Percentiles rank a stretch among this genome's conserved stretches.
These are phyloP conservation scores for Smittia aterrima DNA, from an alignment of 2,888 invertebrate species.

Conservation along the genomic window DNA sequence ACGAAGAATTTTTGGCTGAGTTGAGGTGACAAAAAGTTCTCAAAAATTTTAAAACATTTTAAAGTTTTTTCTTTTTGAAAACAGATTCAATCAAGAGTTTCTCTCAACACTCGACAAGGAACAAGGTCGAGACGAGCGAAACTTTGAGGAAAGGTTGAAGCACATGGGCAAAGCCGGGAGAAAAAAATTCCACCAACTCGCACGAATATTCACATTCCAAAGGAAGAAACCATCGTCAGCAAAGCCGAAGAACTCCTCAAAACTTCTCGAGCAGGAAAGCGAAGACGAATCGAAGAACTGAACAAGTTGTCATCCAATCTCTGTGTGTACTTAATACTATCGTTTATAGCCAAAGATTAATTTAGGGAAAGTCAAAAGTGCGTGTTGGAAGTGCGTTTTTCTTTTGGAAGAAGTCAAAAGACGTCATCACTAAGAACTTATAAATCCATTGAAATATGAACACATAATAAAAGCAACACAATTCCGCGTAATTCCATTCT, in stretches of 20 bases:
- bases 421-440: too few relatives aligned
- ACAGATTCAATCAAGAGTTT: slow-evolving; percentile 60
- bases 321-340: too few relatives aligned
- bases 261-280: not conserved
- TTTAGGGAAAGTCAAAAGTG: too few relatives aligned
- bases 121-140: slow-evolving; percentile 45
- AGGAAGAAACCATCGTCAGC: not conserved
- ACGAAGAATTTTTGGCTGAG: slow-evolving; percentile 66
- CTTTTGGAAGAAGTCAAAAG: too few relatives aligned
- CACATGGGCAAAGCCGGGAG: slow-evolving; percentile 23
- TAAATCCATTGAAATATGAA: too few relatives aligned
- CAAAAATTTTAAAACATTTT: too few relatives aligned
- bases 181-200: slow-evolving; percentile 26
- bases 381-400: too few relatives aligned
- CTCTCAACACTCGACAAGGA: slow-evolving; percentile 61
- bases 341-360: too few relatives aligned
- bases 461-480: too few relatives aligned
- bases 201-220: slow-evolving; percentile 1
- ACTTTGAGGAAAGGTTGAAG: slow-evolving; percentile 23
- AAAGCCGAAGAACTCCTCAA: not conserved
- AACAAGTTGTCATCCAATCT: too few relatives aligned
- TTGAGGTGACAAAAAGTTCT: slow-evolving; percentile 46
- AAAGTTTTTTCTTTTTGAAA: not conserved
- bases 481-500: too few relatives aligned
- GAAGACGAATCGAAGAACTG: not conserved